Percentiles rank a stretch among this genome's conserved stretches.
Conservation (phyloP, 1,140 invertebrate genomes). For the Drosophila pandora region DNA sequence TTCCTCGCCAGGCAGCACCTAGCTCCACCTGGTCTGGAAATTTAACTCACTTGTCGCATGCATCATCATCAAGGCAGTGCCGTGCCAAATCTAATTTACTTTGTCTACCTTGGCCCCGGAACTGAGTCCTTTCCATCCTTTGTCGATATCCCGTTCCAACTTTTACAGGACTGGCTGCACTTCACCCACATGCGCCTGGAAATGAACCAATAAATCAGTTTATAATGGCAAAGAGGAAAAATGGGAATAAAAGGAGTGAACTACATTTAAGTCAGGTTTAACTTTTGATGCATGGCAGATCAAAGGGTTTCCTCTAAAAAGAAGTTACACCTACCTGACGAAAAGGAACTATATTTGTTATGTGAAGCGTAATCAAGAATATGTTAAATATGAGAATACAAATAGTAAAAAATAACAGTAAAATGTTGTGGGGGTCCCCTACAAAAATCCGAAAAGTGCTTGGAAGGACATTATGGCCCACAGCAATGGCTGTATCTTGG, state of each 20-base stretch:
- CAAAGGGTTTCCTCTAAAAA: constrained; percentile 61
- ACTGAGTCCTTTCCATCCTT: not conserved
- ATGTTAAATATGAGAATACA: too few species aligned
- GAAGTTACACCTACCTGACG: constrained; percentile 35
- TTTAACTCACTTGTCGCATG: constrained; percentile 72
- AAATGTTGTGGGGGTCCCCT: too few species aligned
- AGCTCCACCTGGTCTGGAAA: constrained; percentile 22
- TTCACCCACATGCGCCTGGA: constrained; percentile 43
- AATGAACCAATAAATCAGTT: constrained; percentile 81
- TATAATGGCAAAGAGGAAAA: constrained; percentile 65
- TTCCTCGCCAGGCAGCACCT: not conserved
- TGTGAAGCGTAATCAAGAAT: too few species aligned
- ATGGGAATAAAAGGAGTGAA: constrained; percentile 33
- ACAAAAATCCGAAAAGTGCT: too few species aligned
- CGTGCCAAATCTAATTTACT: constrained; percentile 70
- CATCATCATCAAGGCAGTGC: constrained; percentile 62
- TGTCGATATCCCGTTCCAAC: not conserved
- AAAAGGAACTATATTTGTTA: not conserved
- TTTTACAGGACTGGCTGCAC: constrained; percentile 26
- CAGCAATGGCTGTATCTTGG: too few species aligned
- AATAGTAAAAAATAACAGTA: too few species aligned
- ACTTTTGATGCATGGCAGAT: constrained; percentile 66
- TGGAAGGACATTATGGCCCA: too few species aligned
- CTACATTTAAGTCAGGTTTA: constrained; percentile 46
- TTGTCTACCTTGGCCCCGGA: constrained; percentile 10